These are phyloP conservation scores for Archips crataeganus DNA, from an alignment of 2,888 invertebrate genomes.

Conservation along the genomic window DNA sequence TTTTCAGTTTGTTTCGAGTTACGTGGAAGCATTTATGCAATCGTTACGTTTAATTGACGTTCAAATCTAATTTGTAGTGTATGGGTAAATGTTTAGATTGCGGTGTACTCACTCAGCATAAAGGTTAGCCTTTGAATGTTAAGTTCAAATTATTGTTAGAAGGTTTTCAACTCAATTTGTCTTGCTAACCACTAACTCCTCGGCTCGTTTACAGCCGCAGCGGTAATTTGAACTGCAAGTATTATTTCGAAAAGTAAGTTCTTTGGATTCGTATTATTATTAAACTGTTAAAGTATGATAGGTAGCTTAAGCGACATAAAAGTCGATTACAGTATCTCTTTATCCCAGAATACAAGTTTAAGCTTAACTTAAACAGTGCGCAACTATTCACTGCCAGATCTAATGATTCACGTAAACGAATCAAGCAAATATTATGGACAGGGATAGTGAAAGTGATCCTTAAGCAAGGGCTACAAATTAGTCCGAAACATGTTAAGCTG, in stretches of 20 bases:
- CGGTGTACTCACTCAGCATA: slow-evolving; percentile 26
- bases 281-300: not conserved
- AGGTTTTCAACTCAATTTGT: slow-evolving; percentile 1
- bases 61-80: not conserved
- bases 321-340: no score
- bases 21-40: not conserved
- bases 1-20: not conserved
- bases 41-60: not conserved
- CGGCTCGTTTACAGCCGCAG: slow-evolving; percentile 2
- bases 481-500: no score
- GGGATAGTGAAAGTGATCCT: no score
- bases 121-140: slow-evolving; percentile 16
- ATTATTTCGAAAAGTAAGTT: not conserved
- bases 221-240: not conserved
- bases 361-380: no score
- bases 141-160: slow-evolving; percentile 9
- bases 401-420: no score
- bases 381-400: no score
- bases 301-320: not conserved
- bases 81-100: not conserved
- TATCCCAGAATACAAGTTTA: no score
- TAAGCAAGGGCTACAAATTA: no score
- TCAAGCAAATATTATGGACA: no score
- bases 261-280: not conserved
- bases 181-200: slow-evolving; percentile 6